Percentiles rank a stretch among this genome's conserved stretches.
These are phyloP conservation scores for Cheilosia impressa DNA, from an alignment of 2,888 invertebrate genomes.

Conservation along the genomic window DNA sequence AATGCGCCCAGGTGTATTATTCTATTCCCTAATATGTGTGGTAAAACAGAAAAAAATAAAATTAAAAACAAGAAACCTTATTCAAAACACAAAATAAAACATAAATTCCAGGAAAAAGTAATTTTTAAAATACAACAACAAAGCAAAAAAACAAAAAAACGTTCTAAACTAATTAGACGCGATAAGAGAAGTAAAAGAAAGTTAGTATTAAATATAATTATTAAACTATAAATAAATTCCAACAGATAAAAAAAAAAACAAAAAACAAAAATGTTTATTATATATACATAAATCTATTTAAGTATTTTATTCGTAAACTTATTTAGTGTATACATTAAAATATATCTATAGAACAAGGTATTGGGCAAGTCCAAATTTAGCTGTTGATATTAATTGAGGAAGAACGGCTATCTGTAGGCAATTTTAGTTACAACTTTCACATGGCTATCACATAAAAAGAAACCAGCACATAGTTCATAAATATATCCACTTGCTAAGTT, in stretches of 20 bases:
- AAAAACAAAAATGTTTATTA: conserved; percentile 71
- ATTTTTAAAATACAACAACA: conserved; percentile 37
- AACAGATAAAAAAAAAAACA: conserved; percentile 59
- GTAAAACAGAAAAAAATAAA: conserved; percentile 32
- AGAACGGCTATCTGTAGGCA: not conserved
- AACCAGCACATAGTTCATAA: too few relatives aligned
- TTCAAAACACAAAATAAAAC: conserved; percentile 8
- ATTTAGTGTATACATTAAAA: conserved; percentile 68
- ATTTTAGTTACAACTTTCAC: too few relatives aligned
- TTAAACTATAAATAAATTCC: conserved; percentile 76
- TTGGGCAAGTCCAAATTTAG: conserved; percentile 75
- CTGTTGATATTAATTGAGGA: not conserved
- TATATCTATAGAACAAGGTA: conserved; percentile 75
- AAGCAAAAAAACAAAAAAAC: conserved; percentile 23
- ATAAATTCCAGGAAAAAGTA: conserved; percentile 53
- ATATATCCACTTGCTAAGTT: too few relatives aligned
- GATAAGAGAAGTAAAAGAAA: conserved; percentile 42
- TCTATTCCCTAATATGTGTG: conserved; percentile 63
- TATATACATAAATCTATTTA: conserved; percentile 68
- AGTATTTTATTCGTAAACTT: conserved; percentile 71
- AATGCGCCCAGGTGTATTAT: conserved; percentile 67
- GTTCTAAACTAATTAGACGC: conserved; percentile 48
- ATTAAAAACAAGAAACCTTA: conserved; percentile 47
- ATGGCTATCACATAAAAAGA: too few relatives aligned
- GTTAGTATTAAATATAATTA: conserved; percentile 72